Evolutionary conservation across 1,140 invertebrate genomes (phyloP).

Genomic region (Orchestia grillus): DNA sequence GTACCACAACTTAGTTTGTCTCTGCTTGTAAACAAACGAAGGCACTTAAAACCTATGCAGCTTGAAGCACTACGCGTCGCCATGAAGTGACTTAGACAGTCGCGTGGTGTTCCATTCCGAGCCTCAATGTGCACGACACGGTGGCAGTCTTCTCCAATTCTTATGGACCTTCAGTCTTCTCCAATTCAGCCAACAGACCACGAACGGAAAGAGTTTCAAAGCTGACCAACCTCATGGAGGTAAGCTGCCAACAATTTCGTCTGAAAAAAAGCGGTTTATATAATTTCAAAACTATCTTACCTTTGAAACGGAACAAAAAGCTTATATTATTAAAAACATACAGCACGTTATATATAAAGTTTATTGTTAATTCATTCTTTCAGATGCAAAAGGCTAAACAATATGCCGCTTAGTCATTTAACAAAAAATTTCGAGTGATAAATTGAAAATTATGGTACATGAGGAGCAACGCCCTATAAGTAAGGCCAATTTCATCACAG

Average conservation of each 20-base stretch:
- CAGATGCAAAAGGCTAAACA: background rate
- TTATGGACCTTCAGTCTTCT: background rate
- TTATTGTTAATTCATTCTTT: no score
- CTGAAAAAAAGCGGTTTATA: constrained; percentile 58
- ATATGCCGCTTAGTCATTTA: background rate
- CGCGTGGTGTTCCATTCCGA: background rate
- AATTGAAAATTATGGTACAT: background rate
- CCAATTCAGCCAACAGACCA: background rate
- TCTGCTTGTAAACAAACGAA: no score
- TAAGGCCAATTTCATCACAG: background rate
- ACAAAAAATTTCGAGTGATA: background rate
- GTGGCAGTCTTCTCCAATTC: background rate
- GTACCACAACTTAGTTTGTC: no score
- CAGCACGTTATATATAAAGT: no score
- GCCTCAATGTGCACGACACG: background rate
- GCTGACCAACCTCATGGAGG: constrained; percentile 67
- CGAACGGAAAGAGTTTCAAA: constrained; percentile 33
- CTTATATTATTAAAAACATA: no score
- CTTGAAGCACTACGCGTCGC: background rate
- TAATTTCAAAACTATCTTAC: background rate
- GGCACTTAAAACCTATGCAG: background rate
- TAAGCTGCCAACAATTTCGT: constrained; percentile 69
- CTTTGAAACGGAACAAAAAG: no score
- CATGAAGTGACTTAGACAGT: background rate
- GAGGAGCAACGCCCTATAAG: background rate